Base-by-base conservation (phyloP, 2,113 vertebrate species). In the Psophia crepitans region DNA sequence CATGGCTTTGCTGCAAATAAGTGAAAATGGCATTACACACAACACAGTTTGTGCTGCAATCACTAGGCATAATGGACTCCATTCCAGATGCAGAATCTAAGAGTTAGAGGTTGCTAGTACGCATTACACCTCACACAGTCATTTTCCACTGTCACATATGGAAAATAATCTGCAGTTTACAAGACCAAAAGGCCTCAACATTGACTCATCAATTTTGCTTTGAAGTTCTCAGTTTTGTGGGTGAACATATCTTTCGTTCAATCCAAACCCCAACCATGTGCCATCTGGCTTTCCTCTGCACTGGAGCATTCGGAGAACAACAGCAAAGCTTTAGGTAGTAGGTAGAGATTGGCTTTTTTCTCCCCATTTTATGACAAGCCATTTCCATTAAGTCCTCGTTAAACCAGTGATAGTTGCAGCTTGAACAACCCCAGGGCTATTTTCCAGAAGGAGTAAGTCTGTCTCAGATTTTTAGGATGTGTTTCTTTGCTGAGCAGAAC, bases 1-100 rank as follows among this genome's bases (percentile, higher is more conserved):
- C 97, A 97, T 98, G 98, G 90, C 98, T 98, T 93, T 98, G 98
- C 98, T 98, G 96, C 76, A 98, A 98, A 97, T 78, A 98, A 98
- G 80, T 90, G 96, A 97, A 97, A 96, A 96, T 17, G n/a, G 75
- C 95, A 84, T 96, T 97, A 97, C 28, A 37, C 94, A 97, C 89
- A 94, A 96, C 94, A 95, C 73, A 94, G 84, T 86, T 91, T 0
- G 60, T 70, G 83, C 74, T 94, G 60, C 66, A 92, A 43, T 57
- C 43, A 0, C 77, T 69, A 93, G 80, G 89, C 3, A 0, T 69
- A n/a, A 83, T 0, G 41, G 89, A 20, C 89, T 92, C 84, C 11
- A 84, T 84, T 84, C 77, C 74, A 78, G 37, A 82, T 76, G 69
- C 77, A 95, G 65, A 69, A 73, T 7, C 69, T 65, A 84, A 74